Percentiles rank a stretch among this genome's conserved stretches.
These are phyloP conservation scores for Hippopotamyrus pictus DNA, from an alignment of 2,797 vertebrate species.

Conservation along the genomic window DNA sequence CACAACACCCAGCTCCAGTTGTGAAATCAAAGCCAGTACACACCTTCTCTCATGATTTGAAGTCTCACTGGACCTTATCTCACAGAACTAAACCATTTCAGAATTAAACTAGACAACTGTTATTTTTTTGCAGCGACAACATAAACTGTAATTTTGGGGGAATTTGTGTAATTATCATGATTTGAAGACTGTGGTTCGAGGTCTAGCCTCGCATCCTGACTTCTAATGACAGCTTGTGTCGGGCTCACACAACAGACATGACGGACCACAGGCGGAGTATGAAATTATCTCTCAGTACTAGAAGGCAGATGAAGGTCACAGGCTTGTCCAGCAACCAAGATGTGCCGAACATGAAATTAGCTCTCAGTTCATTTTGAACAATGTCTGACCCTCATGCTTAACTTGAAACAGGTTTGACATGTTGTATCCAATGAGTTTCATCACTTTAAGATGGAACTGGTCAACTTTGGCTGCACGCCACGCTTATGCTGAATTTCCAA, in stretches of 20 bases:
- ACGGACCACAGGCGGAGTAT: not conserved
- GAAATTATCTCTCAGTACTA: not conserved
- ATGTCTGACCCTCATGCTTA: not conserved
- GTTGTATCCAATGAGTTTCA: not conserved
- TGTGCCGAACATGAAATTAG: not conserved
- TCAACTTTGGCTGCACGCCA: not conserved
- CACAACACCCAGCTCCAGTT: not conserved
- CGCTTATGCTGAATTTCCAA: not conserved
- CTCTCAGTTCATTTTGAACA: not conserved
- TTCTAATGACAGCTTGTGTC: constrained; percentile 4
- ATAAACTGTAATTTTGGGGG: constrained; percentile 1
- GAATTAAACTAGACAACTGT: not conserved
- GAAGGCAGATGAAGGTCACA: not conserved
- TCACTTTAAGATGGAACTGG: not conserved
- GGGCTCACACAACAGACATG: not conserved
- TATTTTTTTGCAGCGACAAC: not conserved
- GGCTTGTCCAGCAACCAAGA: not conserved
- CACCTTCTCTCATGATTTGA: not conserved
- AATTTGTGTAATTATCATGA: constrained; percentile 3
- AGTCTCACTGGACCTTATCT: not conserved
- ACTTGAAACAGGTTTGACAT: constrained; percentile 1
- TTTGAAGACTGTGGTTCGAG: not conserved
- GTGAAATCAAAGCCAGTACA: not conserved
- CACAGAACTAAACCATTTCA: not conserved
- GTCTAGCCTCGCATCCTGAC: not conserved